Base-by-base conservation (phyloP, 2,797 vertebrate genomes). In the Steatocranus sp. region DNA sequence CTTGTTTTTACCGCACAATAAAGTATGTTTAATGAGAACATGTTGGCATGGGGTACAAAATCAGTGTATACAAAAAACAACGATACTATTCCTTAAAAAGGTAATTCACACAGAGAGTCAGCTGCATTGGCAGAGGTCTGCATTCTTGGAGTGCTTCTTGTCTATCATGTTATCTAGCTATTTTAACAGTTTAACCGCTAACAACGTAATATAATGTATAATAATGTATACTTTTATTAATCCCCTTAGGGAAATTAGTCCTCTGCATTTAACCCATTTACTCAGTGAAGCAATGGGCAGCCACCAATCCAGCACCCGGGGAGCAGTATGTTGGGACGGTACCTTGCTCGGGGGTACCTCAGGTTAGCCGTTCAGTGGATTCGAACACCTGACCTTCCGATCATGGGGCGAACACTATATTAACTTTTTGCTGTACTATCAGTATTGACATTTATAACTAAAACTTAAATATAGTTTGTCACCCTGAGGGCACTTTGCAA, bases 351-450 rank as follows among this genome's bases (percentile, higher is more conserved):
- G 53, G 8, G 8, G 25, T 56, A 56, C 8, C 53, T 56, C 0
- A 30, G 53, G 25, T 14, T 56, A 56, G 25, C 3, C 8, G 5
- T 30, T 30, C 8, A 17, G 53, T 56, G 3, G 25, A 56, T 56
- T 30, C 5, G 1, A 56, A 10, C 53, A 14, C 25, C 25, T 30
- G 53, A 0, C 14, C 25, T 56, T 56, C 8, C 5, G 0, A 56
- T 56, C 25, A 56, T 56, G 0, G 14, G 53, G 1, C 1, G 0
- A 1, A 8, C 25, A 17, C 53, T 30, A 17, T 32, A 23, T 63
- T 63, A 63, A 20, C 11, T 23, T 0, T 38, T 4, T 38, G 0
- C 61, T 66, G 34, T 14, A 66, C 34, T 63, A 15, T 66, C 18
- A 14, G 34, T 66, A 23, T 66, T 2, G 6, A 20, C 5, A 66